Evolutionary conservation across 2,888 invertebrate genomes (phyloP).

Genomic region (Drosophila ezoana): DNA sequence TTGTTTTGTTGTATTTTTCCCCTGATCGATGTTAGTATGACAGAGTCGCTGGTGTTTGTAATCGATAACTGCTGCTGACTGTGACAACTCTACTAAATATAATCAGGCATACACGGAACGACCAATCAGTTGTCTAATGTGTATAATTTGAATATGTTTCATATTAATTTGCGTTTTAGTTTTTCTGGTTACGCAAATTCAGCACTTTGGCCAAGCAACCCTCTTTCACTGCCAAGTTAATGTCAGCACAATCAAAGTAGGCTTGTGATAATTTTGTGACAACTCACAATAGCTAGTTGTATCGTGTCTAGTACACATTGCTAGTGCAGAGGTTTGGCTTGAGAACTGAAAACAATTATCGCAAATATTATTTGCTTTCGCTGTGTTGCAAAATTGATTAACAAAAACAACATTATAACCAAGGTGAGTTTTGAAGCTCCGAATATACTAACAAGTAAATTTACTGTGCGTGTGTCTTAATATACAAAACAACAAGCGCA

Average conservation of each 20-base stretch:
- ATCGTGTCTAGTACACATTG: slow-evolving; percentile 59
- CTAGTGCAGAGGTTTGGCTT: slow-evolving; percentile 55
- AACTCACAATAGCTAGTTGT: slow-evolving; percentile 58
- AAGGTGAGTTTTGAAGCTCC: slow-evolving; percentile 51
- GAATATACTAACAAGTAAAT: slow-evolving; percentile 10
- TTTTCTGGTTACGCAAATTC: background rate
- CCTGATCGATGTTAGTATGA: background rate
- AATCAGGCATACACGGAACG: slow-evolving; percentile 37
- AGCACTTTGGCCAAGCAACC: background rate
- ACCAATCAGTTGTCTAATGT: slow-evolving; percentile 24
- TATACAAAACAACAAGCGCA: slow-evolving; percentile 30
- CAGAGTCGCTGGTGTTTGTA: background rate
- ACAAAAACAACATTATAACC: slow-evolving; percentile 42
- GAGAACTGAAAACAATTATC: slow-evolving; percentile 67
- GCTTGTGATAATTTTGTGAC: slow-evolving; percentile 44
- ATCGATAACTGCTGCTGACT: slow-evolving; percentile 29
- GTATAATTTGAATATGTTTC: slow-evolving; percentile 10
- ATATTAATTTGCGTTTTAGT: slow-evolving; percentile 8
- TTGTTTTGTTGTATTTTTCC: background rate
- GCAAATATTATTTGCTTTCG: slow-evolving; percentile 62
- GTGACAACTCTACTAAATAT: slow-evolving; percentile 28
- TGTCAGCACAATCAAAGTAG: slow-evolving; percentile 34
- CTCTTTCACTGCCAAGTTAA: background rate
- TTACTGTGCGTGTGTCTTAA: slow-evolving; percentile 25
- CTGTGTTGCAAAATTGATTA: slow-evolving; percentile 58